Evolutionary conservation across 2,888 invertebrate genomes (phyloP), one percentile per base, ranked within the genome.

Genomic region (Sipunculus nudus): DNA sequence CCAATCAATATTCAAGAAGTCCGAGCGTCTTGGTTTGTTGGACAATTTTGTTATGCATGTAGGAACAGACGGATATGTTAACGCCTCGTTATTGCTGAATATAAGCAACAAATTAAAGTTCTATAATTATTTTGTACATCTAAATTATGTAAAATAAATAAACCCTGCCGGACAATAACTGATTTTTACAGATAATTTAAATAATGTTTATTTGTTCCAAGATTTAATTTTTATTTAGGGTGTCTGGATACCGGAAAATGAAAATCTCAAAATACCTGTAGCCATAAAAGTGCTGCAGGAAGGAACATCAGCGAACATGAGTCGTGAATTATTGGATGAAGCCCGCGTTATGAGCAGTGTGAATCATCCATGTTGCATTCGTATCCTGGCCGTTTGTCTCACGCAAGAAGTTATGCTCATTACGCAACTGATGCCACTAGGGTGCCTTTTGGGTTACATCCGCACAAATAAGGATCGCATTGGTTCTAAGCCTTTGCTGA

Each of bases 241-340:
- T 13, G 75, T 79, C 52, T 81, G 81, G 80, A 75, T 79, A 23
- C 82, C 82, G 0, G 74, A 75, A 10, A 78, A 77, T 21, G 80
- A 83, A 58, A 77, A 80, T 63, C 73, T 82, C 10, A 81, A 80
- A 64, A 93, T 97, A 67, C 96, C 97, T 0, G 97, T 98, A 0
- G 97, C 97, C n/a, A 96, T 97, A 59, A 98, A 98, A 85, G 94
- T 96, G 19, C 84, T 98, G 2, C 89, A 93, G 71, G 96, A 95
- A 79, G 92, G 84, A 1, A 85, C 85, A 2, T 84, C 85, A 26
- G 92, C 92, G 73, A 88, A 87, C 58, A 91, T 91, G 0, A 95
- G 94, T 75, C 59, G 95, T 80, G 96, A 97, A 80, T 94, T 97
- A 78, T 86, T 97, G 41, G 94, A 94, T 60, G 97, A 97, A 85